A percentile compares a stretch with the other conserved stretches of the same genome.
phyloP scores from a whole-genome alignment of 1,140 invertebrate genomes.

The Ips nitidus region DNA sequence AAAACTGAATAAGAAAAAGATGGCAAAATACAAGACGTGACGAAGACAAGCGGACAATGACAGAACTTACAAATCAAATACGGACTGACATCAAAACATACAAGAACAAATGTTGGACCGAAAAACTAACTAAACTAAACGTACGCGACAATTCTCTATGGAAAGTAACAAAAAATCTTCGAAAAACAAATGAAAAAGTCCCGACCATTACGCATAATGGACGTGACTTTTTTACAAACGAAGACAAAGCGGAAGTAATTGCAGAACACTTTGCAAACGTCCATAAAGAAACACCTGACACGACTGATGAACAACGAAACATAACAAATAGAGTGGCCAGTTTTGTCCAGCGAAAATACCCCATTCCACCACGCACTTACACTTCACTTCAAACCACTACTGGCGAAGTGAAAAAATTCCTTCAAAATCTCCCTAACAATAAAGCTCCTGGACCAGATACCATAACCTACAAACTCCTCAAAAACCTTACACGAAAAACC shows the following conservation, averaged over 20 bases:
- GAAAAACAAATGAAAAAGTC: background rate
- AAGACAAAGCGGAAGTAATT: background rate
- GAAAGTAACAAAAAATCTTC: background rate
- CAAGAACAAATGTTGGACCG: background rate
- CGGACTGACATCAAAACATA: too few relatives aligned
- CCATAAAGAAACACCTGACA: too few relatives aligned
- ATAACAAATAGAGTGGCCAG: too few relatives aligned
- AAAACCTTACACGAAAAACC: slow-evolving; percentile 39
- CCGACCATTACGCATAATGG: background rate
- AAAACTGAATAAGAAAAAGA: too few relatives aligned
- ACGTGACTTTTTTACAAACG: background rate
- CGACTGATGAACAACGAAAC: too few relatives aligned
- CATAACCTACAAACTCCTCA: slow-evolving; percentile 38
- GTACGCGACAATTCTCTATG: background rate
- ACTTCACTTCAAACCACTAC: background rate
- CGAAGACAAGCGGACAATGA: too few relatives aligned
- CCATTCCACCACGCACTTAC: background rate
- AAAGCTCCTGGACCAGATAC: slow-evolving; percentile 48
- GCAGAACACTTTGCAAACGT: too few relatives aligned
- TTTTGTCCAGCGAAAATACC: too few relatives aligned
- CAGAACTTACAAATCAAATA: too few relatives aligned
- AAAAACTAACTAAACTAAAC: background rate
- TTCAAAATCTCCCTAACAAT: slow-evolving; percentile 1
- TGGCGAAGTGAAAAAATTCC: background rate
- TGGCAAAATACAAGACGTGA: too few relatives aligned